phyloP scores from a whole-genome alignment of 2,888 invertebrate genomes.

The Amblyjoppa fuscipennis region DNA sequence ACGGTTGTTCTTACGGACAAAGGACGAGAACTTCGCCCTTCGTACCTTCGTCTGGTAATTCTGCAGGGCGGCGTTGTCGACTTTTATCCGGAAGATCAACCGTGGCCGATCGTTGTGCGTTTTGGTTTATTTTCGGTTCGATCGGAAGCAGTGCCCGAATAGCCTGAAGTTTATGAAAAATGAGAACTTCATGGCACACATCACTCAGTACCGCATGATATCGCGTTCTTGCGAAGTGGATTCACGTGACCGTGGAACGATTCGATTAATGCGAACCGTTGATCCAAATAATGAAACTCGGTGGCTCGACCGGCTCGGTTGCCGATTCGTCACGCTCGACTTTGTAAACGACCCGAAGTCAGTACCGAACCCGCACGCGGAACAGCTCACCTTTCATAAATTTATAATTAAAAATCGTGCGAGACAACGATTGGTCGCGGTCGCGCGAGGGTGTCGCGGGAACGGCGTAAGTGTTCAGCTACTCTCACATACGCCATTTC shows the following conservation, averaged over 20 bases:
- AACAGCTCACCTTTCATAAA: constrained; percentile 61
- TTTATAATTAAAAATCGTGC: constrained; percentile 63
- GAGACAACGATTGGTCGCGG: constrained; percentile 50
- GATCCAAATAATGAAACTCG: constrained; percentile 73
- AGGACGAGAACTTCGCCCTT: no score
- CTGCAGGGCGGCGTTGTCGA: no score
- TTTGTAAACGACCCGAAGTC: constrained; percentile 21
- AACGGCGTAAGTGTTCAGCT: constrained; percentile 24
- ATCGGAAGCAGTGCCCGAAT: no score
- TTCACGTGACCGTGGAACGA: constrained; percentile 37
- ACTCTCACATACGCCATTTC: constrained; percentile 1
- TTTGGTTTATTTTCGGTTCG: no score
- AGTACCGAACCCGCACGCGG: background rate
- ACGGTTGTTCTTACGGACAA: no score
- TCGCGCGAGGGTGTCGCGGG: constrained; percentile 34
- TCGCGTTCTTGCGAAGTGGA: constrained; percentile 14
- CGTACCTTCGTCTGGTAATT: no score
- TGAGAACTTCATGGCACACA: no score
- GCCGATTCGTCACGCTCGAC: constrained; percentile 65
- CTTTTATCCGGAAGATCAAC: no score
- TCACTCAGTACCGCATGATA: background rate
- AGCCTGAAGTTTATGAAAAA: no score
- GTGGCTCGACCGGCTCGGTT: constrained; percentile 54
- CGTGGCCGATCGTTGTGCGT: no score
- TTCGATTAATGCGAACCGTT: constrained; percentile 73